phyloP scores from a whole-genome alignment of 1,140 invertebrate species.

The Bombus ignitus region DNA sequence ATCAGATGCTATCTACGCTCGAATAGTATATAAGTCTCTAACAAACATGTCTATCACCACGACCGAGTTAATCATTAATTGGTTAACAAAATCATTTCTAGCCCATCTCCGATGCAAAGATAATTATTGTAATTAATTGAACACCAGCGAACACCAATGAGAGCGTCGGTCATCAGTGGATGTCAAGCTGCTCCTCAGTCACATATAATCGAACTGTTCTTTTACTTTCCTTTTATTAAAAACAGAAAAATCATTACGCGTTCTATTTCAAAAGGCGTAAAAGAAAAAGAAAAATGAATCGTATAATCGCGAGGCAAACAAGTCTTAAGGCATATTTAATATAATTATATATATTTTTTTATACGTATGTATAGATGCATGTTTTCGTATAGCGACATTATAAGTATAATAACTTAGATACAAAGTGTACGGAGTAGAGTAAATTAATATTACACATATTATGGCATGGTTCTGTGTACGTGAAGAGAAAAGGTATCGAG shows the following conservation, averaged over 20 bases:
- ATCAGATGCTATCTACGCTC: not conserved
- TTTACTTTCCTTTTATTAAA: not conserved
- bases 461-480: constrained; percentile 33
- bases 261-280: not conserved
- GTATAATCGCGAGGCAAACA: constrained; percentile 30
- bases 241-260: not conserved
- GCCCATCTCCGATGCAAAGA: constrained; percentile 4
- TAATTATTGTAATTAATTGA: constrained; percentile 14
- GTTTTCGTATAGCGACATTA: constrained; percentile 57
- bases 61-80: constrained; percentile 12
- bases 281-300: not conserved
- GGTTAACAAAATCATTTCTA: not conserved
- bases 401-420: constrained; percentile 69
- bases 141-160: not conserved
- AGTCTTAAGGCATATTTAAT: constrained; percentile 63
- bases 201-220: too few species aligned
- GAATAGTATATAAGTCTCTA: not conserved
- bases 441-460: constrained; percentile 71
- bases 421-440: constrained; percentile 67
- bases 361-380: constrained; percentile 62
- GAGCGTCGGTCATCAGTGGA: constrained; percentile 31
- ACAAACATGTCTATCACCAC: not conserved
- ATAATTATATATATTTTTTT: constrained; percentile 65
- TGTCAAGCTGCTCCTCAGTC: constrained; percentile 13
- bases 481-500: constrained; percentile 35